Percentiles rank a stretch among this genome's conserved stretches.
phyloP scores from a whole-genome alignment of 2,888 invertebrate species.

The Quadroppia sp. region DNA sequence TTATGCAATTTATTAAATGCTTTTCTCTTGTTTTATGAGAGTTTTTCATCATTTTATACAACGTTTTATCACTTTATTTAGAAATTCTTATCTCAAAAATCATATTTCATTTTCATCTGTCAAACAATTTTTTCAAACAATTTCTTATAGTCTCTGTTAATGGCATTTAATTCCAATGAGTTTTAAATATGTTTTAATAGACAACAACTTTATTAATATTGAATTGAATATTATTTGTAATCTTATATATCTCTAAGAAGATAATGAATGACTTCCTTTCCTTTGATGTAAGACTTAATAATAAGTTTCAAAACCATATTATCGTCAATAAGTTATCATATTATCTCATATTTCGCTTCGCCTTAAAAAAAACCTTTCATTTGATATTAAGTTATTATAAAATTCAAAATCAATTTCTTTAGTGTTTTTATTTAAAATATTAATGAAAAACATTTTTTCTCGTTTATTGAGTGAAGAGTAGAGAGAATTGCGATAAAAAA shows the following conservation, averaged over 20 bases:
- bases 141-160: not conserved
- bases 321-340: slow-evolving; percentile 4
- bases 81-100: not conserved
- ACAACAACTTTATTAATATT: slow-evolving; percentile 15
- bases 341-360: not conserved
- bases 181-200: not conserved
- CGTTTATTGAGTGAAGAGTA: not conserved
- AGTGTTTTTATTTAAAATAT: too few relatives aligned
- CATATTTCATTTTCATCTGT: slow-evolving; percentile 5
- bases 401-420: not conserved
- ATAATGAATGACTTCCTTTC: slow-evolving; percentile 32
- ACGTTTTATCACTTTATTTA: not conserved
- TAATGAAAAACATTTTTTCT: too few relatives aligned
- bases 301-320: too few relatives aligned
- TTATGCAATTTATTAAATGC: not conserved
- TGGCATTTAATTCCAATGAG: not conserved
- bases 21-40: too few relatives aligned
- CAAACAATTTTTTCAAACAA: not conserved
- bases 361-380: too few relatives aligned
- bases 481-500: not conserved
- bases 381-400: not conserved
- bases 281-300: not conserved
- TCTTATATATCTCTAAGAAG: not conserved
- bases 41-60: too few relatives aligned
- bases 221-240: not conserved